These are phyloP conservation scores for Ernsta delagoae DNA, from an alignment of 2,888 invertebrate genomes.

Conservation along the genomic window DNA sequence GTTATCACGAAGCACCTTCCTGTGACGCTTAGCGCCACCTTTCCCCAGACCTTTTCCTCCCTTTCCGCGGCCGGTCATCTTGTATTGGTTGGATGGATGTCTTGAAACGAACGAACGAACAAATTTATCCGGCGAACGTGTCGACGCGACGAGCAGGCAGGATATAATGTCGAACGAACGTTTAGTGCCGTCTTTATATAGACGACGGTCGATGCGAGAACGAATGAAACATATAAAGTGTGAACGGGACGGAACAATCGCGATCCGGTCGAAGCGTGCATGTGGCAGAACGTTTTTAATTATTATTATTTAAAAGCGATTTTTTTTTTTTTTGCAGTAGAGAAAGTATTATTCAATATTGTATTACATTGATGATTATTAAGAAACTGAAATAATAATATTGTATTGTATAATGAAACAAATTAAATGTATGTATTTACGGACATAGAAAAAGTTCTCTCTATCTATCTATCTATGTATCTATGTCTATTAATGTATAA, in stretches of 20 bases:
- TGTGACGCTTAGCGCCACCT: constrained; percentile 92
- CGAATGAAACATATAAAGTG: not conserved
- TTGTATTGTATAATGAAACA: no score
- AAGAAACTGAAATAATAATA: no score
- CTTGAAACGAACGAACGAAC: not conserved
- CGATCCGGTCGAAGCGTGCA: not conserved
- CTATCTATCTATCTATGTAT: no score
- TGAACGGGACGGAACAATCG: not conserved
- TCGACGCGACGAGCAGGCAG: constrained; percentile 1
- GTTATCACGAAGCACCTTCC: constrained; percentile 91
- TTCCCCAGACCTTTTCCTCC: constrained; percentile 89
- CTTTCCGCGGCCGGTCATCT: constrained; percentile 11
- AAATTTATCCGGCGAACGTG: not conserved
- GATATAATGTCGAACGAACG: not conserved
- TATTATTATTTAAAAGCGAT: no score
- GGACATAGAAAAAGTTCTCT: no score
- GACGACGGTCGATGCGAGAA: not conserved
- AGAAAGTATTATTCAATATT: no score
- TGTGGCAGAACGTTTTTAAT: no score
- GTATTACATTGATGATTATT: no score
- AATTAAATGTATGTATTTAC: no score
- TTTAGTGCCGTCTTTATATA: not conserved
- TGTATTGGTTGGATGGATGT: not conserved
- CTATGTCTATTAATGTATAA: no score
- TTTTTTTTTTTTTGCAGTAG: no score